phyloP scores from a whole-genome alignment of 2,113 vertebrate species.

The Brachirus orientalis region DNA sequence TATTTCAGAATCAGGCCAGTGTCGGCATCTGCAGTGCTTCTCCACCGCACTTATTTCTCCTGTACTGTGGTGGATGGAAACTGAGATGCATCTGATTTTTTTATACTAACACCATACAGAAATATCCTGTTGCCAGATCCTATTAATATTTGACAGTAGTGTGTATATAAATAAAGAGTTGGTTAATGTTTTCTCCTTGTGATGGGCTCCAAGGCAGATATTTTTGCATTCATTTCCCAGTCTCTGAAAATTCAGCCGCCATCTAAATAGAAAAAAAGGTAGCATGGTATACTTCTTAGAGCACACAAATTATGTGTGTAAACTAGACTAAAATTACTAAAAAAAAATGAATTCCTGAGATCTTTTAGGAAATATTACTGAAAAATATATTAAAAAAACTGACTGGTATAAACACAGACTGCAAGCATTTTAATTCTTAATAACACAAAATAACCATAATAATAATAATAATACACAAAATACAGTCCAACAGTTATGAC shows the following conservation, averaged over 20 bases:
- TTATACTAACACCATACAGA: not conserved
- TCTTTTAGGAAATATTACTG: no score
- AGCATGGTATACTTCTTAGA: no score
- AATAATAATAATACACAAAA: no score
- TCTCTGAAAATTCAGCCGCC: not conserved
- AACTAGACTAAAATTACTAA: no score
- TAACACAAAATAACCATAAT: no score
- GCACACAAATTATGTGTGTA: no score
- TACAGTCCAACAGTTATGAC: no score
- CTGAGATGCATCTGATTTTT: not conserved
- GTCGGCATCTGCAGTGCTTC: slow-evolving; percentile 30
- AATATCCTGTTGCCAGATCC: not conserved
- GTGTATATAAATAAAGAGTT: not conserved
- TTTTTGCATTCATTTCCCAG: not conserved
- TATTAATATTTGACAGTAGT: not conserved
- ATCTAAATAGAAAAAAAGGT: no score
- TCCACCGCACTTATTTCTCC: slow-evolving; percentile 2
- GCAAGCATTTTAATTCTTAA: no score
- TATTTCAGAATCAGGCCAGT: slow-evolving; percentile 33
- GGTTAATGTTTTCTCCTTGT: not conserved
- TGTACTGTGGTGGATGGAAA: not conserved
- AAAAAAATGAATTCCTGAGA: no score
- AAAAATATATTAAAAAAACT: no score
- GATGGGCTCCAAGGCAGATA: not conserved
- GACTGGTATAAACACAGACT: no score